Evolutionary conservation across 2,888 invertebrate species (phyloP), one percentile per base, ranked within the genome.

Genomic region (Trachelus tabidus): DNA sequence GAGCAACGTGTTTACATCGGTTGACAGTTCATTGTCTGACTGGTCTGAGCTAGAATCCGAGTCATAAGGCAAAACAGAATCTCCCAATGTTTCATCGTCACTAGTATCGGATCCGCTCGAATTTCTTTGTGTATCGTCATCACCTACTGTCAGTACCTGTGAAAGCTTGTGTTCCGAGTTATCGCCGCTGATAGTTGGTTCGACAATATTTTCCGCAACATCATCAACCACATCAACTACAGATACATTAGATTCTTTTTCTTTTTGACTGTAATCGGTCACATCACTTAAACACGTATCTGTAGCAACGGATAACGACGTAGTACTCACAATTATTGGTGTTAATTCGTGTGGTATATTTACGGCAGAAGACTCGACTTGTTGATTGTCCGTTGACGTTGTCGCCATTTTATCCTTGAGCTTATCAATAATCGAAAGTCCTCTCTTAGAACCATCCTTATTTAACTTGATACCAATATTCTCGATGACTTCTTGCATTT

Each of bases 401-500:
- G 89, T 88, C 11, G 87, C 87, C 88, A 91, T 91, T 79, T 90
- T 91, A 74, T 91, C 89, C 69, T 89, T 89, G 15, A 91, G 78
- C 68, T 89, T 87, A 68, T 91, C 91, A 77, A 86, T 90, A 37
- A 90, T 91, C 3, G 90, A 91, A 12, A 86, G 76, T 35, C 87
- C 84, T 68, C 87, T 86, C 82, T 85, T 92, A 83, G 82, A 89
- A 75, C 81, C 87, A 76, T 83, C 84, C 40, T 87, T 87, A 73
- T 87, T 87, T 3, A 89, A 78, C 76, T 85, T 87, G 11, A 88
- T 88, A 6, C 89, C 89, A 68, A 90, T 90, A 75, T 89, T 85
- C 11, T 90, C 83, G 4, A 87, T 86, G 11, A 93, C 90, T 82
- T 93, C 93, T 71, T 93, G 91, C 93, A 93, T 93, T 79, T 91